phyloP scores from a whole-genome alignment of 23 tunicate genomes.

The Halocynthia roretzi region DNA sequence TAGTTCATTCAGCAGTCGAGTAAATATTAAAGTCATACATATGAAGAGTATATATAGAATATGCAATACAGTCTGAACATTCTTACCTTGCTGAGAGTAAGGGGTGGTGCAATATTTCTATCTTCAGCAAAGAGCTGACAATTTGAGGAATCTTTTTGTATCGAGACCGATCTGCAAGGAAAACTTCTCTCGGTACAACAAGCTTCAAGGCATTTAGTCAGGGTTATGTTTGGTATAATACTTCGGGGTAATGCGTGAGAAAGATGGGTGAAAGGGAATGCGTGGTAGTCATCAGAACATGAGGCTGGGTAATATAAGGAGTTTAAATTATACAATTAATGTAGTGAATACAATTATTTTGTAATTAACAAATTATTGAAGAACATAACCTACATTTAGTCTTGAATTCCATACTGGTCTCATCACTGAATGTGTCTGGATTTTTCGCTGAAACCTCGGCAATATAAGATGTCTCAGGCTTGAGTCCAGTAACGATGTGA shows the following conservation, averaged over 20 bases:
- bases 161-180: conserved; percentile 58
- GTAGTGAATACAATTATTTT: background rate
- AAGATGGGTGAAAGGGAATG: conserved; percentile 75
- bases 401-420: conserved; percentile 23
- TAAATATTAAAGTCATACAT: background rate
- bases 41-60: background rate
- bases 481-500: conserved; percentile 41
- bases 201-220: conserved; percentile 30
- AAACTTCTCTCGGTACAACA: conserved; percentile 68
- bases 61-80: background rate
- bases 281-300: conserved; percentile 61
- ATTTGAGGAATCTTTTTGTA: conserved; percentile 36
- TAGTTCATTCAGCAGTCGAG: background rate
- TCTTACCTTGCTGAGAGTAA: conserved; percentile 66
- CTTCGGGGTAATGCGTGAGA: conserved; percentile 43
- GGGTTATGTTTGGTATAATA: conserved; percentile 25
- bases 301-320: conserved; percentile 32
- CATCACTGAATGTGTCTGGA: conserved; percentile 59
- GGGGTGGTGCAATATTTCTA: conserved; percentile 82
- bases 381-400: conserved; percentile 56
- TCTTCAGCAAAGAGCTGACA: conserved; percentile 79
- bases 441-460: conserved; percentile 57
- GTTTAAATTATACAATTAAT: background rate
- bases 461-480: conserved; percentile 50
- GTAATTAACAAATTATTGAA: background rate